Conservation (phyloP, 2,797 vertebrate genomes). For the Petrocephalus sullivani region DNA sequence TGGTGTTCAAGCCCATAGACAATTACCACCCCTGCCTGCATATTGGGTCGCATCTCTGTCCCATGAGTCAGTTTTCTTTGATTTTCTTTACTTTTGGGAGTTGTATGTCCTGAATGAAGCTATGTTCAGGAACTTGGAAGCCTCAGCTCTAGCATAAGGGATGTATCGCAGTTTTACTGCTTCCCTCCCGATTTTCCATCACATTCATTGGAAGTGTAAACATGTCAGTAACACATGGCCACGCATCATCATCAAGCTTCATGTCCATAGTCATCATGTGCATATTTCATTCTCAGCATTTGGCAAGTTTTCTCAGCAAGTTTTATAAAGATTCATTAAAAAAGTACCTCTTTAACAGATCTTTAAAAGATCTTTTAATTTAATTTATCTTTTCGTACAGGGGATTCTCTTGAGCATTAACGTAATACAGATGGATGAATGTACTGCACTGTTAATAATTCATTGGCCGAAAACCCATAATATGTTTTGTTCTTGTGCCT, state of each 20-base stretch:
- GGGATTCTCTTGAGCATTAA: slow-evolving; percentile 43
- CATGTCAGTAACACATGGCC: slow-evolving; percentile 14
- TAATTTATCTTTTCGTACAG: slow-evolving; percentile 30
- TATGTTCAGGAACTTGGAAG: slow-evolving; percentile 9
- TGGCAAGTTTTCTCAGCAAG: slow-evolving; percentile 15
- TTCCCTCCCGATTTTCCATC: background rate
- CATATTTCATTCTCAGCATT: slow-evolving; percentile 35
- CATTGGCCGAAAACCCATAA: background rate
- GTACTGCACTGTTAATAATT: slow-evolving; percentile 1
- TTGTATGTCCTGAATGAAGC: background rate
- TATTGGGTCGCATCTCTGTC: background rate
- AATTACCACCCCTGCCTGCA: background rate
- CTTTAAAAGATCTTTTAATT: slow-evolving; percentile 41
- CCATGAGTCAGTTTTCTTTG: background rate
- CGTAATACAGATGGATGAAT: slow-evolving; percentile 24
- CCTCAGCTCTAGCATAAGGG: slow-evolving; percentile 37
- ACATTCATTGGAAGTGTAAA: slow-evolving; percentile 16
- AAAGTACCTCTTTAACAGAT: slow-evolving; percentile 47
- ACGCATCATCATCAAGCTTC: slow-evolving; percentile 32
- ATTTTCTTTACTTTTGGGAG: background rate
- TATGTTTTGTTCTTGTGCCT: slow-evolving; percentile 35
- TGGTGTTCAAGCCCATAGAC: background rate
- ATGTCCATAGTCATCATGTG: slow-evolving; percentile 18
- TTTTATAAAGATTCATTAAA: slow-evolving; percentile 36
- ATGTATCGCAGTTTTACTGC: slow-evolving; percentile 32